These are phyloP conservation scores for Uropsilus gracilis DNA, from an alignment of 2,113 vertebrate genomes.

Conservation along the genomic window DNA sequence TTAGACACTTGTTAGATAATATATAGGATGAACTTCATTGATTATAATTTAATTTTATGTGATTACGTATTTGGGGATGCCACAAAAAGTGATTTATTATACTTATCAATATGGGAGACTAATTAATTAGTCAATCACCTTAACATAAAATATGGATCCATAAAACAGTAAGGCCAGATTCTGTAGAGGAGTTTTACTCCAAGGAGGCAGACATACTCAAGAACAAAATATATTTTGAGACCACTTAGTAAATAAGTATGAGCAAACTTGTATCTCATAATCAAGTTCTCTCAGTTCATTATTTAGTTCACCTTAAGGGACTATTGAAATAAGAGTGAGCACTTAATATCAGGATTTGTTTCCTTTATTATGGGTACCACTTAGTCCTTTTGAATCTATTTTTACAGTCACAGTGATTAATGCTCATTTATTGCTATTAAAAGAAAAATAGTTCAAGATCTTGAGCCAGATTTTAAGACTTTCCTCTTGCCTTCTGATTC, in stretches of 20 bases:
- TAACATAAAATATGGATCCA: background rate
- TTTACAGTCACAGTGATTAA: slow-evolving; percentile 79
- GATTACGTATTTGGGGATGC: background rate
- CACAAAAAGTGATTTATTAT: slow-evolving; percentile 20
- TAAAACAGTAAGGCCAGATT: background rate
- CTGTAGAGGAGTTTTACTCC: background rate
- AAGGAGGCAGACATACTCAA: background rate
- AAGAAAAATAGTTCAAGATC: slow-evolving; percentile 69
- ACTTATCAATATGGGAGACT: background rate
- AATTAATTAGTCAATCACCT: background rate
- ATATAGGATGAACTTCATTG: background rate
- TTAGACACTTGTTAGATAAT: background rate
- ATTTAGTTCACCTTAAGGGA: slow-evolving; percentile 30
- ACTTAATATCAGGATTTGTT: slow-evolving; percentile 40
- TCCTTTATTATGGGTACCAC: background rate
- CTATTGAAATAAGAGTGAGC: background rate
- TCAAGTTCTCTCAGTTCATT: background rate
- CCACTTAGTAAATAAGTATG: slow-evolving; percentile 25
- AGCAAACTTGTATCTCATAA: background rate
- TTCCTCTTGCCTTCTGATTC: background rate
- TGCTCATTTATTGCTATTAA: slow-evolving; percentile 72
- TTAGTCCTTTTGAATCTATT: slow-evolving; percentile 65
- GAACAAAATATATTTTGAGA: background rate
- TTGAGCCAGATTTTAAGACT: slow-evolving; percentile 56
- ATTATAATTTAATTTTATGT: background rate